Percentiles rank a stretch among this genome's conserved stretches.
phyloP scores from a whole-genome alignment of 2,113 vertebrate species.

The Gallinago media region DNA sequence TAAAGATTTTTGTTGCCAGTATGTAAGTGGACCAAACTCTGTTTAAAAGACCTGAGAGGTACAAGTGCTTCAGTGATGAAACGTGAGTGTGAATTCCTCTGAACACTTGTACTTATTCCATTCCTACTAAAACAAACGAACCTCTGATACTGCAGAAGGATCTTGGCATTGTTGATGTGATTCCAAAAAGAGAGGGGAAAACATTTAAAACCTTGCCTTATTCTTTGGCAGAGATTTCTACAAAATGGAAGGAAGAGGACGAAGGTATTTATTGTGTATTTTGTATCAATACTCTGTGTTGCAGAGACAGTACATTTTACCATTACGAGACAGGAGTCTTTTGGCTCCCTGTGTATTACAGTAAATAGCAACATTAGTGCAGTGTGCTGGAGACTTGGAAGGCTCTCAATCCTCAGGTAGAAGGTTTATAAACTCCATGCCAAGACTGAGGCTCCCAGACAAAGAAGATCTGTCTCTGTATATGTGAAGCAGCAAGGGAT shows the following conservation, averaged over 20 bases:
- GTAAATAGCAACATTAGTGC: neutral
- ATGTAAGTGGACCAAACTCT: neutral
- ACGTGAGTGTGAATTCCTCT: neutral
- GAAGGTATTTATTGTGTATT: neutral
- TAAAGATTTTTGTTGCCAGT: neutral
- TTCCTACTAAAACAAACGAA: neutral
- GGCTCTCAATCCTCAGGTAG: neutral
- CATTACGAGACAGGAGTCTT: neutral
- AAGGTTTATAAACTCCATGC: neutral
- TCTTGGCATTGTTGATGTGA: fast-evolving
- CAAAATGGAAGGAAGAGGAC: neutral
- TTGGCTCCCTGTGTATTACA: neutral
- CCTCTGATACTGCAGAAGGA: neutral
- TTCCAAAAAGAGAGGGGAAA: neutral
- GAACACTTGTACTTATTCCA: neutral
- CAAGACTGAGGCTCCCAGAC: neutral
- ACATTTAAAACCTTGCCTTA: neutral
- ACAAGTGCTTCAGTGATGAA: neutral
- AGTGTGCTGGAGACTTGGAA: neutral
- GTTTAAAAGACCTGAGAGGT: neutral
- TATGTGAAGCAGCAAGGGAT: fast-evolving
- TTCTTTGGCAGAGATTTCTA: neutral
- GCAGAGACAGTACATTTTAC: neutral
- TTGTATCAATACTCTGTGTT: neutral
- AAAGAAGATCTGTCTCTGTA: neutral